phyloP scores from a whole-genome alignment of 2,888 invertebrate genomes.

The Pterostichus niger region DNA sequence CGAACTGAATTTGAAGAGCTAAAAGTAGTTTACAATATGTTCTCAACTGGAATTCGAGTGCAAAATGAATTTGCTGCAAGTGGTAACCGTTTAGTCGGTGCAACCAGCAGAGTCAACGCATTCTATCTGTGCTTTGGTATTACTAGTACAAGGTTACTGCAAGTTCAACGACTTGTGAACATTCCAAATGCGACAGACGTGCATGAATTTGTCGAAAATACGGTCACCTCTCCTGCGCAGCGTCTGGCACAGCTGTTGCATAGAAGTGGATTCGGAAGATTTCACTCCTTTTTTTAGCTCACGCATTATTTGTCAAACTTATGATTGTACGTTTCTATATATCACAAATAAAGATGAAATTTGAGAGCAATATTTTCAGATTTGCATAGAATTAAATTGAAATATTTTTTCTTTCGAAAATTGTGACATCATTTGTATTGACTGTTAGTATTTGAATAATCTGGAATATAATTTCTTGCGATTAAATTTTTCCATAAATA shows the following conservation, averaged over 20 bases:
- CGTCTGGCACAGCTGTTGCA: slow-evolving; percentile 8
- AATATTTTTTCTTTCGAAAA: too few relatives aligned
- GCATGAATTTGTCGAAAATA: slow-evolving; percentile 51
- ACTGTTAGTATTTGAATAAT: too few relatives aligned
- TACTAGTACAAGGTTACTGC: slow-evolving; percentile 57
- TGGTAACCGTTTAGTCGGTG: neutral
- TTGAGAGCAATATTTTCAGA: too few relatives aligned
- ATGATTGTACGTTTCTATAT: too few relatives aligned
- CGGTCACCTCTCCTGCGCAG: slow-evolving; percentile 47
- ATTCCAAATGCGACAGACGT: slow-evolving; percentile 57
- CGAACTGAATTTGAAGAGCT: too few relatives aligned
- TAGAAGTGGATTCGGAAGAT: neutral
- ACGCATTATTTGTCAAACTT: too few relatives aligned
- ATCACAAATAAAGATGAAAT: too few relatives aligned
- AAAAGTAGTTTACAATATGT: too few relatives aligned
- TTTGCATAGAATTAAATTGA: too few relatives aligned
- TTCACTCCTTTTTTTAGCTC: neutral
- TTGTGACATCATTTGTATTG: too few relatives aligned
- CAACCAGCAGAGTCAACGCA: slow-evolving; percentile 49
- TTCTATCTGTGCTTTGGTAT: slow-evolving; percentile 49
- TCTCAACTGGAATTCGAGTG: neutral
- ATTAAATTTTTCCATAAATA: too few relatives aligned
- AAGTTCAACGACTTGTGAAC: slow-evolving; percentile 55
- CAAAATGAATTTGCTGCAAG: slow-evolving; percentile 1
- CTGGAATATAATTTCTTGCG: too few relatives aligned